A percentile compares a stretch with the other conserved stretches of the same genome.
Evolutionary conservation across 2,797 vertebrate species (phyloP).

Genomic region (Rhadinocentrus ornatus): DNA sequence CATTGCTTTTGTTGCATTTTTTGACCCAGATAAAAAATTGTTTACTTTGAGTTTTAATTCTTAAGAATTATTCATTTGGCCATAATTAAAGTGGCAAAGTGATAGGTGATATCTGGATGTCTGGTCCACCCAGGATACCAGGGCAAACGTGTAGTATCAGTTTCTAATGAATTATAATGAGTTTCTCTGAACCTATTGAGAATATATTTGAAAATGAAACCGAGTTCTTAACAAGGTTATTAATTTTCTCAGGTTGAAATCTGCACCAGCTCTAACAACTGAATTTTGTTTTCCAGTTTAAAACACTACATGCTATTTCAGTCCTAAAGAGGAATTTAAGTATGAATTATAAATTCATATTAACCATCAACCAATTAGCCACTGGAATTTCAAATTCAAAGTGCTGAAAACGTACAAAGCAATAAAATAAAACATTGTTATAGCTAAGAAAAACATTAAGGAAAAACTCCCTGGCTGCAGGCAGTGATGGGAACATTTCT

Average conservation of each 20-base stretch:
- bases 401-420: neutral
- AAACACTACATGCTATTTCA: conserved; percentile 4
- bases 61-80: neutral
- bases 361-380: neutral
- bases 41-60: conserved; percentile 12
- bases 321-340: neutral
- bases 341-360: neutral
- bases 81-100: conserved; percentile 10
- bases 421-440: neutral
- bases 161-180: conserved; percentile 15
- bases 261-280: neutral
- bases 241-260: conserved; percentile 14
- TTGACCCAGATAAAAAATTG: conserved; percentile 1
- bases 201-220: conserved; percentile 11
- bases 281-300: conserved; percentile 5
- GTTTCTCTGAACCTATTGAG: conserved; percentile 14
- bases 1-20: neutral
- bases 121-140: neutral
- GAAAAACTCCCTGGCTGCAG: no score
- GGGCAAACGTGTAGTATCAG: neutral
- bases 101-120: neutral
- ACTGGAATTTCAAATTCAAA: neutral
- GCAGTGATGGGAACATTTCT: neutral
- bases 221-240: conserved; percentile 22
- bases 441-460: no score